Evolutionary conservation across 1,140 invertebrate genomes (phyloP), one percentile per base, ranked within the genome.

Genomic region (Diploscapter pachys): DNA sequence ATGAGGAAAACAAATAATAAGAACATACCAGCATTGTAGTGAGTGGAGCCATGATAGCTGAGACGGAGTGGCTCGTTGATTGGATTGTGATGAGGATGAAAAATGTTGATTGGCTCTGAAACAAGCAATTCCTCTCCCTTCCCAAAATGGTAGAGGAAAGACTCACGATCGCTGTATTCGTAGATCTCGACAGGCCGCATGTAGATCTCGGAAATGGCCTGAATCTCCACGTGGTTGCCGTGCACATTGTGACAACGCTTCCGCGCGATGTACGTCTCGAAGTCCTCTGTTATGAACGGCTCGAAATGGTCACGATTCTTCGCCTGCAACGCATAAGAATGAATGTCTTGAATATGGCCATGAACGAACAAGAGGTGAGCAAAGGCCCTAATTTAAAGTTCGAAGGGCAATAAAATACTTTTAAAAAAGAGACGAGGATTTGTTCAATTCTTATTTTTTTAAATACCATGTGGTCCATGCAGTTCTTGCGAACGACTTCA

Each of bases 141-240:
- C 11, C 66, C 4, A 49, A 13, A 56, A 53, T 49, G 53, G 3
- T 5, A 4, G 56, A 53, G 6, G 54, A 51, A 66, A 70, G 59
- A 82, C 86, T 83, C 86, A 93, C 92, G 91, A 83, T 90, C 89
- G 81, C 91, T 90, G 84, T 95, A 95, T 83, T 93, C 93, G 86
- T 93, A 96, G 4, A 96, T 91, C 88, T 96, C 93, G 77, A 96
- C 91, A n/a, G 91, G 92, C 78, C 93, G 89, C 87, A 93, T 94
- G 85, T 93, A 96, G 87, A 96, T 91, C 89, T 96, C 93, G 78
- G 92, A 92, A 88, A 96, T 91, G 51, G 93, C 93, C 87, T 96
- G 93, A 84, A 96, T 93, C 88, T 96, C 93, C 79, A 96, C 91
- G 86, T 96, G 93, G 88, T 96, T 96, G 57, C 93, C 93, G 87